Evolutionary conservation across 2,888 invertebrate genomes (phyloP).

Genomic region (Poecilus cupreus): DNA sequence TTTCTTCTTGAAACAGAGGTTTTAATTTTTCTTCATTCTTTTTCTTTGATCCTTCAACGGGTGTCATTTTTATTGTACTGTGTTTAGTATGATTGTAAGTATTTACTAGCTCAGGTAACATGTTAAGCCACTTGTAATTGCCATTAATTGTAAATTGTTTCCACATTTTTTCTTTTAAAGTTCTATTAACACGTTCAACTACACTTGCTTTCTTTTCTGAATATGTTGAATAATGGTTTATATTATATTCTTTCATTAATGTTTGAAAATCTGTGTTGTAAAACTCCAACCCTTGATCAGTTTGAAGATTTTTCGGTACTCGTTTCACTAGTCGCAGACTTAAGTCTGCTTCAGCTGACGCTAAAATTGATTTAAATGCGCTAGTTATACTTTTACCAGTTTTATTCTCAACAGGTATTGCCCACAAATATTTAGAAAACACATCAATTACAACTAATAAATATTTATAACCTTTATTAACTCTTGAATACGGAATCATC

Average conservation of each 20-base stretch:
- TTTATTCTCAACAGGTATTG: constrained; percentile 65
- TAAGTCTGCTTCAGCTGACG: too few relatives aligned
- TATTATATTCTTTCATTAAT: constrained; percentile 61
- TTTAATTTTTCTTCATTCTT: constrained; percentile 54
- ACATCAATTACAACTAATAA: constrained; percentile 67
- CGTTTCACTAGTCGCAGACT: too few relatives aligned
- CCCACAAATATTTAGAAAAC: constrained; percentile 70
- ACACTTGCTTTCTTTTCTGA: too few relatives aligned
- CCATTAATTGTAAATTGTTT: constrained; percentile 65
- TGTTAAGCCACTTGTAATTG: constrained; percentile 65
- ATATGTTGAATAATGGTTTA: constrained; percentile 62
- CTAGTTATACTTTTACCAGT: constrained; percentile 62
- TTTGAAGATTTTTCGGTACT: constrained; percentile 60
- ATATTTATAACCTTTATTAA: constrained; percentile 67
- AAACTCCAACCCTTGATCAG: constrained; percentile 64
- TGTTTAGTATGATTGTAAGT: constrained; percentile 68
- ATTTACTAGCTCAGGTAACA: constrained; percentile 61
- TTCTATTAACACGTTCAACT: constrained; percentile 65
- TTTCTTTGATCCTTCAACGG: constrained; percentile 64
- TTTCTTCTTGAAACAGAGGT: constrained; percentile 11
- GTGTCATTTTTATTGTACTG: constrained; percentile 67
- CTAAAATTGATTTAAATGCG: constrained; percentile 59
- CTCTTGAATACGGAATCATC: constrained; percentile 65
- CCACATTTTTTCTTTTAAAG: constrained; percentile 64
- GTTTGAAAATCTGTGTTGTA: constrained; percentile 63